Evolutionary conservation across 2,888 invertebrate genomes (phyloP).

Genomic region (Scaptomyza flava): DNA sequence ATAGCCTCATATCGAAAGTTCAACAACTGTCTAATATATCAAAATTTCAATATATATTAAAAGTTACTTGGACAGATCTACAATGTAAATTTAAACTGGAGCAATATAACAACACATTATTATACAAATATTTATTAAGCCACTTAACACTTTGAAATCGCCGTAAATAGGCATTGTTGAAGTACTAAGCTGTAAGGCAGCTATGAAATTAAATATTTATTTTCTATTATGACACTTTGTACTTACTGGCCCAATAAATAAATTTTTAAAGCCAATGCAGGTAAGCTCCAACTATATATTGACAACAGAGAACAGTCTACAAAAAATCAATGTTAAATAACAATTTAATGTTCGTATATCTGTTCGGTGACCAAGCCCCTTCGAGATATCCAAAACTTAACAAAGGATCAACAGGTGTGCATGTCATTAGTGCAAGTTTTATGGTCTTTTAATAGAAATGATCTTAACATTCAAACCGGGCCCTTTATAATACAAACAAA

Average conservation of each 20-base stretch:
- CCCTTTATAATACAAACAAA: constrained; percentile 26
- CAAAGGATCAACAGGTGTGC: constrained; percentile 80
- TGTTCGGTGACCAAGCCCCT: constrained; percentile 11
- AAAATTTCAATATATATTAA: no score
- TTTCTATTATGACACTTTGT: neutral
- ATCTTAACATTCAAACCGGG: constrained; percentile 34
- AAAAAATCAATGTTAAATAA: constrained; percentile 7
- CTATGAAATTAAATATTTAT: constrained; percentile 4
- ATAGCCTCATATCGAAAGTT: no score
- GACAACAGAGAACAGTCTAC: no score
- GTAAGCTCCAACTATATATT: no score
- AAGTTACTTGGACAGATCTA: no score
- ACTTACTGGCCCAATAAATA: neutral
- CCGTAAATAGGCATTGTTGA: neutral
- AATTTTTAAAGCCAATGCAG: neutral
- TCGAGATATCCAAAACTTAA: constrained; percentile 21
- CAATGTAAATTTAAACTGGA: neutral
- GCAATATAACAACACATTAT: no score
- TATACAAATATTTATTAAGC: constrained; percentile 2
- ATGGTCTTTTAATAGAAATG: constrained; percentile 74
- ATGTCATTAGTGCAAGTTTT: constrained; percentile 72
- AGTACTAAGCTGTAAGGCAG: neutral
- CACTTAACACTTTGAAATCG: constrained; percentile 4
- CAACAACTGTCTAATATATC: no score
- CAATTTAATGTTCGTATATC: constrained; percentile 10